Conservation (phyloP, 2,888 invertebrate genomes). For the Drosophila histrio region DNA sequence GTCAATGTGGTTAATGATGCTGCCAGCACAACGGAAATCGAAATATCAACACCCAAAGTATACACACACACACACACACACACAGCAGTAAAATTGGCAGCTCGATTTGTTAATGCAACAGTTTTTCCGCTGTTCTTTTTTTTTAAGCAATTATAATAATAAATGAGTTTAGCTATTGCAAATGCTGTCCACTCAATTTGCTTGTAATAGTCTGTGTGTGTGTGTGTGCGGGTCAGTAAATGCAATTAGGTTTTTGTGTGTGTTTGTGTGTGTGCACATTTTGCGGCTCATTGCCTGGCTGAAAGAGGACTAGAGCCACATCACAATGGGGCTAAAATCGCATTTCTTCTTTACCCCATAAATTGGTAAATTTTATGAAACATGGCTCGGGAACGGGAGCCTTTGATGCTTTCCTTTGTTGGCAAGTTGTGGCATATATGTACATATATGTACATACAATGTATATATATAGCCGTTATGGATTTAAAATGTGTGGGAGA, state of each 20-base stretch:
- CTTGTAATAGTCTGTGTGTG: slow-evolving; percentile 2
- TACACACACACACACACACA: slow-evolving; percentile 2
- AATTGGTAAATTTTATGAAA: slow-evolving; percentile 12
- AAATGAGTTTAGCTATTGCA: slow-evolving; percentile 58
- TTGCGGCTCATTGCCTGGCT: slow-evolving; percentile 43
- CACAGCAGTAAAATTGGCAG: slow-evolving; percentile 10
- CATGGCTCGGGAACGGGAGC: background rate
- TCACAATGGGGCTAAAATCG: slow-evolving; percentile 9
- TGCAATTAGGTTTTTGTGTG: slow-evolving; percentile 57
- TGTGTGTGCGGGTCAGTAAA: slow-evolving; percentile 40
- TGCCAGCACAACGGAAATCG: slow-evolving; percentile 40
- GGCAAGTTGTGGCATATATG: background rate
- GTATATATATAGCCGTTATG: no score
- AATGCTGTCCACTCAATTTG: slow-evolving; percentile 25
- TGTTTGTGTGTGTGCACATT: slow-evolving; percentile 35
- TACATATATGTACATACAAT: background rate
- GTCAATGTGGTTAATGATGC: slow-evolving; percentile 67
- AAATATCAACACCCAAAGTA: slow-evolving; percentile 23
- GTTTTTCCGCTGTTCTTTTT: slow-evolving; percentile 26
- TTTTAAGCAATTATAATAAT: slow-evolving; percentile 72
- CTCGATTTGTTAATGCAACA: slow-evolving; percentile 41
- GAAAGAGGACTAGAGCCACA: background rate
- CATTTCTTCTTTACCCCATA: background rate
- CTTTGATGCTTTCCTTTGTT: slow-evolving; percentile 5
- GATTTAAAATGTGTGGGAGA: background rate